phyloP scores from a whole-genome alignment of 2,888 invertebrate genomes.

The Rhaphigaster nebulosa region DNA sequence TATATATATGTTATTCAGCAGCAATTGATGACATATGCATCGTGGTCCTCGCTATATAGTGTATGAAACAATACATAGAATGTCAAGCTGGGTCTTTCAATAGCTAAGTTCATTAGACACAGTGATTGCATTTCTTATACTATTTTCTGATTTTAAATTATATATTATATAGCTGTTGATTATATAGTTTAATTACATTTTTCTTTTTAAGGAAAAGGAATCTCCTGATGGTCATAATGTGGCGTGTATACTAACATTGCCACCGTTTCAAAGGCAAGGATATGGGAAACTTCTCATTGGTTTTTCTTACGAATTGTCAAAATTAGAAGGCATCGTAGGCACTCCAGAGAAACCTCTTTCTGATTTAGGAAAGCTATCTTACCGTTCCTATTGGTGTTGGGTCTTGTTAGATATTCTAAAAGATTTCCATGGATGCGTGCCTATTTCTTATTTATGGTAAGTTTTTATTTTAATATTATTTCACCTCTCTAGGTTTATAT shows the following conservation, averaged over 20 bases:
- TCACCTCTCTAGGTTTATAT: no score
- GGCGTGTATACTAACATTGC: conserved; percentile 96
- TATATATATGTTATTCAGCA: no score
- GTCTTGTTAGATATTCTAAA: conserved; percentile 91
- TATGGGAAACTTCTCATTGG: conserved; percentile 97
- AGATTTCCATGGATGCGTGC: conserved; percentile 76
- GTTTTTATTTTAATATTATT: not conserved
- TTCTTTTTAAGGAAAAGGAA: conserved; percentile 83
- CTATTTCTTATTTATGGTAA: conserved; percentile 49
- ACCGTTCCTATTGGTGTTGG: conserved; percentile 98
- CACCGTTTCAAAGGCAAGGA: conserved; percentile 97
- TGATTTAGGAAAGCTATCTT: conserved; percentile 94
- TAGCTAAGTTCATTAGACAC: no score
- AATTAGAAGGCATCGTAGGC: conserved; percentile 93
- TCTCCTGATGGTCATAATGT: conserved; percentile 95
- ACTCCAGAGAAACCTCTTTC: conserved; percentile 98
- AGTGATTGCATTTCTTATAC: no score
- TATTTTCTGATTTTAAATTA: no score
- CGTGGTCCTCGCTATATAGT: no score
- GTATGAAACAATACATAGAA: no score
- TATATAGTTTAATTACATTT: not conserved
- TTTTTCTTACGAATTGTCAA: conserved; percentile 95
- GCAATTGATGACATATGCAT: no score
- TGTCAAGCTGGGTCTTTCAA: no score
- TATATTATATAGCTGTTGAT: no score